Evolutionary conservation across 2,113 vertebrate species (phyloP).

Genomic region (Zapus hudsonius): DNA sequence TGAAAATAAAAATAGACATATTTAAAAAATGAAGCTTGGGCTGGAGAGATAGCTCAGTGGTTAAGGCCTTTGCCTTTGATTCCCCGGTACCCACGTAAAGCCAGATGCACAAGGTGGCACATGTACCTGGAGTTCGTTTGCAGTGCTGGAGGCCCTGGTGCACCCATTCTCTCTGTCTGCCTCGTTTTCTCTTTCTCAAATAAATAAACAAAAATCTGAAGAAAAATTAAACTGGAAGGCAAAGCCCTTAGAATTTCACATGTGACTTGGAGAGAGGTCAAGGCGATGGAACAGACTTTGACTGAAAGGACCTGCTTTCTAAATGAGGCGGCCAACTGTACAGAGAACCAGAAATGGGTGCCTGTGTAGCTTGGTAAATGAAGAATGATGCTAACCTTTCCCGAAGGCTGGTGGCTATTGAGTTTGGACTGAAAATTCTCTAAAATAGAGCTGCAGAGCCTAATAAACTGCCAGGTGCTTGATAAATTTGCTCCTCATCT

Average conservation of each 20-base stretch:
- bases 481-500: constrained; percentile 40
- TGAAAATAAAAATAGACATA: neutral
- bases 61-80: too few relatives aligned
- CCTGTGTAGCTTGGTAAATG: neutral
- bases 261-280: neutral
- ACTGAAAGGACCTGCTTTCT: neutral
- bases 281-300: neutral
- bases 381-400: constrained; percentile 64
- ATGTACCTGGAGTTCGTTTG: too few relatives aligned
- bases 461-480: constrained; percentile 69
- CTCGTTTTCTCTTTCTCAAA: too few relatives aligned
- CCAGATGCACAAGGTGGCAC: too few relatives aligned
- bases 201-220: neutral
- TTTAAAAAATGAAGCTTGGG: neutral
- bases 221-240: neutral
- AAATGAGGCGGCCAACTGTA: neutral
- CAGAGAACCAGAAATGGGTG: constrained; percentile 31
- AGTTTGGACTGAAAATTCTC: constrained; percentile 69
- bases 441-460: constrained; percentile 53
- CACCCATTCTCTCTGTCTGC: too few relatives aligned
- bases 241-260: constrained; percentile 11
- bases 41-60: too few relatives aligned
- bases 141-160: too few relatives aligned
- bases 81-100: too few relatives aligned
- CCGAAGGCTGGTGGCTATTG: constrained; percentile 54